Conservation (phyloP, 2,888 invertebrate genomes). For the Drosophila fulvimacula region DNA sequence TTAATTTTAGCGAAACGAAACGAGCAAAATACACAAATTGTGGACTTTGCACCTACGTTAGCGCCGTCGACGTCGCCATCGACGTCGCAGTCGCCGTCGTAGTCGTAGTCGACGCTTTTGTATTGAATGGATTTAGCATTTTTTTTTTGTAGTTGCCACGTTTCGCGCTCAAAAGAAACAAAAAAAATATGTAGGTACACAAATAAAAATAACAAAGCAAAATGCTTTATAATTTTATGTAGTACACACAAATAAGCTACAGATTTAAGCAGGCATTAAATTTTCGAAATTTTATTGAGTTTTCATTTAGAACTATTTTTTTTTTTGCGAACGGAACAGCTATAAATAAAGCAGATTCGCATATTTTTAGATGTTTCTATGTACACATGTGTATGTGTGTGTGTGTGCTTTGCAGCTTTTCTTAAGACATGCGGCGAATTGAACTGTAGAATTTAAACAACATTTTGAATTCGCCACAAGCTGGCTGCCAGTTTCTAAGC, state of each 20-base stretch:
- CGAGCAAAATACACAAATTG: constrained; percentile 47
- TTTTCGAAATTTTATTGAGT: background rate
- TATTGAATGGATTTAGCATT: constrained; percentile 59
- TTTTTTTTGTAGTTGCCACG: constrained; percentile 63
- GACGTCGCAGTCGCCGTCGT: constrained; percentile 15
- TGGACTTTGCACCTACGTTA: constrained; percentile 69
- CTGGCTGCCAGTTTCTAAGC: background rate
- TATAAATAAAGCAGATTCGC: constrained; percentile 8
- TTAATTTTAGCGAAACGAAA: constrained; percentile 75
- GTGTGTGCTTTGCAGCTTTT: background rate
- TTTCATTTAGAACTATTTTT: background rate
- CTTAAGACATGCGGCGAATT: background rate
- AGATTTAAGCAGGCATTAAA: constrained; percentile 1
- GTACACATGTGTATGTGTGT: background rate
- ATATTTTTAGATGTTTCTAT: background rate
- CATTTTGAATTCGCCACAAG: background rate
- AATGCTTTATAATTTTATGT: constrained; percentile 27
- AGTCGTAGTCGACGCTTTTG: constrained; percentile 24
- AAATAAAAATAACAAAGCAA: constrained; percentile 12
- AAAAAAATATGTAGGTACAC: too few relatives aligned
- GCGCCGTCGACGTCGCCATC: constrained; percentile 18
- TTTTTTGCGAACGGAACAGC: background rate
- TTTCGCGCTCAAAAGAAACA: constrained; percentile 38
- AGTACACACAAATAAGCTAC: background rate
- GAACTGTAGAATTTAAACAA: background rate